These are phyloP conservation scores for Calypte anna DNA, from an alignment of 2,113 vertebrate genomes.

Conservation along the genomic window DNA sequence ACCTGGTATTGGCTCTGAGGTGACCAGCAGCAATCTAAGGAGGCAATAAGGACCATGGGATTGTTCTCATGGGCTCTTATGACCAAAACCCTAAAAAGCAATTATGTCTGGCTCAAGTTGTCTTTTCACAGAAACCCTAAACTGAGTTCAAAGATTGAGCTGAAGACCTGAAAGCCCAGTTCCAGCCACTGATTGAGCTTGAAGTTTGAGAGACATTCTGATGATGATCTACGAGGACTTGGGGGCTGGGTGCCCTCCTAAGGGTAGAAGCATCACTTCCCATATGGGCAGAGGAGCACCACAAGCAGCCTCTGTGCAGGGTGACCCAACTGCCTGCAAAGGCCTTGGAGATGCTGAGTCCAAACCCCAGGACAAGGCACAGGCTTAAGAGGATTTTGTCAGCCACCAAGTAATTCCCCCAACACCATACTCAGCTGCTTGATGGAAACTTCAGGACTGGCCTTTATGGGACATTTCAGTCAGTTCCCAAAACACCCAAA, in stretches of 20 bases:
- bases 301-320: rapidly evolving
- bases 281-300: background rate
- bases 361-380: background rate
- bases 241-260: background rate
- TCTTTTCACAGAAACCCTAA: background rate
- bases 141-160: background rate
- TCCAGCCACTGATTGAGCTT: background rate
- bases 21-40: background rate
- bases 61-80: background rate
- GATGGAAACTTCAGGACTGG: background rate
- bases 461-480: background rate
- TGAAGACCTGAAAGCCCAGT: background rate
- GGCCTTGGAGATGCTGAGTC: background rate
- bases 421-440: background rate
- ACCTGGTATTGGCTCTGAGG: constrained; percentile 1
- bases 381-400: background rate
- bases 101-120: background rate
- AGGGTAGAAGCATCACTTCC: background rate
- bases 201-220: background rate
- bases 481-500: background rate
- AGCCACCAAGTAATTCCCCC: background rate
- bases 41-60: background rate
- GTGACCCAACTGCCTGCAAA: rapidly evolving
- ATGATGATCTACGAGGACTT: background rate
- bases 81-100: background rate